These are phyloP conservation scores for Coleophora deauratella DNA, from an alignment of 2,888 invertebrate genomes.

Conservation along the genomic window DNA sequence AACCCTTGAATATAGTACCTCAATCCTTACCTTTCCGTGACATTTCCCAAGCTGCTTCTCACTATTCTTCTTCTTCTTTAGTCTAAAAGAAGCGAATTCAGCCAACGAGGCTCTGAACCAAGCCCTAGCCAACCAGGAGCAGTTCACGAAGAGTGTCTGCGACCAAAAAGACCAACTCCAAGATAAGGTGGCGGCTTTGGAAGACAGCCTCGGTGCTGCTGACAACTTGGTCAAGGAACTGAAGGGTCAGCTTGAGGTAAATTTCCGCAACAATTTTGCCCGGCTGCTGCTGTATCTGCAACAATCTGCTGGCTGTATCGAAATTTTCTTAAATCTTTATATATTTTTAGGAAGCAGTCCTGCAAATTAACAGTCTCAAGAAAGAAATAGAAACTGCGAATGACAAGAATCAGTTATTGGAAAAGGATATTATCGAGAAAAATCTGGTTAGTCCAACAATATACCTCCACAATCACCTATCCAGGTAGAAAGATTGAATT, in stretches of 20 bases:
- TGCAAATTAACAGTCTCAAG: conserved; percentile 13
- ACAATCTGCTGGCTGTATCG: too few relatives aligned
- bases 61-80: conserved; percentile 7
- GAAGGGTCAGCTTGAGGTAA: conserved; percentile 20
- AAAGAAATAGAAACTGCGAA: conserved; percentile 11
- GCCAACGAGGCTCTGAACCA: conserved; percentile 25
- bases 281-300: too few relatives aligned
- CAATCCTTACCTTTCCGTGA: too few relatives aligned
- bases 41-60: too few relatives aligned
- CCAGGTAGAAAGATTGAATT: too few relatives aligned
- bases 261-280: too few relatives aligned
- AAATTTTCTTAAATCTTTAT: not conserved
- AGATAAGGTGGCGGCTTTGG: conserved; percentile 23
- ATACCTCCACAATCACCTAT: too few relatives aligned
- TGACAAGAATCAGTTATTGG: conserved; percentile 14
- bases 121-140: conserved; percentile 29
- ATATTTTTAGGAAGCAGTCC: conserved; percentile 16
- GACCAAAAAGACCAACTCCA: conserved; percentile 26
- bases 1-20: too few relatives aligned
- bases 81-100: conserved; percentile 25
- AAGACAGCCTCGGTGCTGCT: conserved; percentile 16
- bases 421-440: conserved; percentile 14
- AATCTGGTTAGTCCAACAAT: conserved; percentile 18
- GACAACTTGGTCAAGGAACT: conserved; percentile 12
- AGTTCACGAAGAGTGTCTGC: conserved; percentile 23